Evolutionary conservation across 2,888 invertebrate genomes (phyloP).

Genomic region (Caradrina kadenii): DNA sequence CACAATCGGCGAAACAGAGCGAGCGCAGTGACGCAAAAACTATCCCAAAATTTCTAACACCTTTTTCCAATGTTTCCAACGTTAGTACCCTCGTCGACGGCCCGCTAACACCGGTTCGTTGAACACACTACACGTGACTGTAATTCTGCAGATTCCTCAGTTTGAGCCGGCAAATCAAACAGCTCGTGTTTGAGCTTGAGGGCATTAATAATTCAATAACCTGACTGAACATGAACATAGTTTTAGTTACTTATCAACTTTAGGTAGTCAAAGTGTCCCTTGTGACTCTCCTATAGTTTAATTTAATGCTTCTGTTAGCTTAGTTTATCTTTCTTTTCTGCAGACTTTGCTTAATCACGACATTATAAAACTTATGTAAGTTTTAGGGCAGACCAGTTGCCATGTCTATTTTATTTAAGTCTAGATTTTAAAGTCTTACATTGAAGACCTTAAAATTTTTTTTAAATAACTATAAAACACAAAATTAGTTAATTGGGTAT

Average conservation of each 20-base stretch:
- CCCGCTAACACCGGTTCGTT: conserved; percentile 56
- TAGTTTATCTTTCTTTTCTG: background rate
- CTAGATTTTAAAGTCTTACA: too few relatives aligned
- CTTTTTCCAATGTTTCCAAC: conserved; percentile 44
- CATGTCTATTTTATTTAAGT: too few relatives aligned
- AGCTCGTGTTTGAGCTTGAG: conserved; percentile 46
- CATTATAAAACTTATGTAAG: background rate
- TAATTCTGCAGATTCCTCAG: conserved; percentile 38
- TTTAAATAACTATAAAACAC: too few relatives aligned
- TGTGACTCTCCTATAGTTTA: conserved; percentile 6
- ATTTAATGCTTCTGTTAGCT: background rate
- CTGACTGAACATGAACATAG: conserved; percentile 33
- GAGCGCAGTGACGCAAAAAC: conserved; percentile 34
- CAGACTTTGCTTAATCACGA: background rate
- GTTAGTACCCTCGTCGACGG: conserved; percentile 28
- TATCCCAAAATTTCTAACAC: conserved; percentile 42
- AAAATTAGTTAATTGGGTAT: too few relatives aligned
- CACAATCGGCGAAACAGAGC: conserved; percentile 26
- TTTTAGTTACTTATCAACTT: conserved; percentile 11
- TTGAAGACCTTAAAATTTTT: too few relatives aligned
- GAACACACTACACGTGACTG: conserved; percentile 53
- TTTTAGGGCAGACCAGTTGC: too few relatives aligned
- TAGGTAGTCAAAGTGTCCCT: conserved; percentile 5
- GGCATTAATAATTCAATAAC: conserved; percentile 55
- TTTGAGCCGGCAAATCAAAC: conserved; percentile 55